Percentiles rank a stretch among this genome's conserved stretches.
These are phyloP conservation scores for Lagopus muta DNA, from an alignment of 2,113 vertebrate species.

Conservation along the genomic window DNA sequence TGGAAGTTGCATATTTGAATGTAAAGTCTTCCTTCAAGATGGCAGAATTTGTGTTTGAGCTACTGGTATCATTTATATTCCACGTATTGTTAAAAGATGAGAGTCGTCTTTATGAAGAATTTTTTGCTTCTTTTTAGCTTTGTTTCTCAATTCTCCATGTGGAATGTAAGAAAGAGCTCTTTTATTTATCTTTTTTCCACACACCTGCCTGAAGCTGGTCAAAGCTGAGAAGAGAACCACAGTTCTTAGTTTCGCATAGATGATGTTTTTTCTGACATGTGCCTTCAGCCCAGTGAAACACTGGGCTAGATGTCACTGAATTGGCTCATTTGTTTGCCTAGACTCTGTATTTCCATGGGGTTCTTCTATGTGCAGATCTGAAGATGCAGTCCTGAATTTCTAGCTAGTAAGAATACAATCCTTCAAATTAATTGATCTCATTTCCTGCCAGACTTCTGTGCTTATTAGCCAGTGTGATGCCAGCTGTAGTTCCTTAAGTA, in stretches of 20 bases:
- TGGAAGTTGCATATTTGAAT: not conserved
- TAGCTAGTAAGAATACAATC: constrained; percentile 40
- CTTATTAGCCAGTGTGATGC: constrained; percentile 53
- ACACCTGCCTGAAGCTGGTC: not conserved
- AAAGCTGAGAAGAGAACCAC: not conserved
- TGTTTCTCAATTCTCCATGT: not conserved
- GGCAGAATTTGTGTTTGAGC: fast-evolving
- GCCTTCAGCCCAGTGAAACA: not conserved
- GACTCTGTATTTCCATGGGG: not conserved
- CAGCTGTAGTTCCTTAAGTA: constrained; percentile 56
- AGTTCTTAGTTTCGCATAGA: not conserved
- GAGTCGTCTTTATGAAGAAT: not conserved
- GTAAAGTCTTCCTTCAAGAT: not conserved
- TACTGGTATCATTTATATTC: not conserved
- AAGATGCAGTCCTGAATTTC: constrained; percentile 6
- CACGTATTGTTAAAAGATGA: not conserved
- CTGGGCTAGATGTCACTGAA: not conserved
- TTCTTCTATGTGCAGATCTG: not conserved
- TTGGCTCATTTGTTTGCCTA: not conserved
- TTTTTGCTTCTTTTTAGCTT: not conserved
- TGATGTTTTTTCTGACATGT: not conserved
- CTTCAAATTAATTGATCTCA: constrained; percentile 68
- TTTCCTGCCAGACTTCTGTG: constrained; percentile 65
- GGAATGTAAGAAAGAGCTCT: not conserved
- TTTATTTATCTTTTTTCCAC: not conserved